Evolutionary conservation across 2,888 invertebrate genomes (phyloP), one percentile per base, ranked within the genome.

Genomic region (Sisyra nigra): DNA sequence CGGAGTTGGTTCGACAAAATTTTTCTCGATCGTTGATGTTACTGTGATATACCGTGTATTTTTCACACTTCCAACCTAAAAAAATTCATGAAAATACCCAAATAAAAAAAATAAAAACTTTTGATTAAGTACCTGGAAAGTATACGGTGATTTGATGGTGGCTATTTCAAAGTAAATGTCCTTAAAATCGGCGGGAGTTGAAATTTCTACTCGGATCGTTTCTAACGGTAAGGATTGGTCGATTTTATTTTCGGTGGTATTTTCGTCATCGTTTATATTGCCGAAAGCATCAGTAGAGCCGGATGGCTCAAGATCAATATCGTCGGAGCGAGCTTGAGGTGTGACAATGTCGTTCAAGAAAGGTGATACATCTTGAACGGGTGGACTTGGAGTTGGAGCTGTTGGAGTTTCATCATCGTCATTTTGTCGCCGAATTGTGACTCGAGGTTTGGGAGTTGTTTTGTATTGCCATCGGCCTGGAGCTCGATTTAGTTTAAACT

Each of bases 391-490:
- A 10, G 41, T 43, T n/a, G 54, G 52, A 43, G 51, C 49, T 15
- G 56, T 52, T 36, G 56, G 58, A 45, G 57, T 53, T 32, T 52
- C 54, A 46, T 72, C 72, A 44, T 72, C 72, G 44, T 69, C 69
- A 48, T 67, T 68, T 52, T 74, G 72, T 56, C 84, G 82, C 42
- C 84, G 69, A 50, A 88, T 87, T 40, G 76, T 76, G 7, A 89
- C 79, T 58, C 86, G 74, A 3, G 89, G 88, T 59, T 87, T 89
- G 0, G 87, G 80, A 17, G 87, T 83, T 8, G 88, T 86, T 64
- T 87, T 88, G 61, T 88, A 89, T 53, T 87, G 85, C 89, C 89
- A 89, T 51, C 89, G 76, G 42, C 88, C 87, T 39, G 81, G 84
- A 10, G 85, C 71, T 37, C 87, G 71, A 55, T 85, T 83, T 35